Percentiles rank a stretch among this genome's conserved stretches.
Conservation (phyloP, 2,113 vertebrate species). For the Ictalurus punctatus region DNA sequence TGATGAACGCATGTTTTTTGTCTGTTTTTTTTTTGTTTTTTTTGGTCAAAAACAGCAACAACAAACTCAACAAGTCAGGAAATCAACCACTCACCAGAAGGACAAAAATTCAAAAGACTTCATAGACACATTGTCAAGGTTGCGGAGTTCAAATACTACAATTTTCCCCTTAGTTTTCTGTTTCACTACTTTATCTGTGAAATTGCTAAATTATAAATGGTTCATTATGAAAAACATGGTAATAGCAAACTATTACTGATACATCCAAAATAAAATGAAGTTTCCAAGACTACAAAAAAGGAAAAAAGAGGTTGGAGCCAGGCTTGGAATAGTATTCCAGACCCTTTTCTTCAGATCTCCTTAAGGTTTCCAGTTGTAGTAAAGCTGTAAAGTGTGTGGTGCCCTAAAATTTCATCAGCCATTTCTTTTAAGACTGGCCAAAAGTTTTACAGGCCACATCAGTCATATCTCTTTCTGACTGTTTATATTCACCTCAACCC, state of each 20-base stretch:
- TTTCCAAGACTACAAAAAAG: conserved; percentile 20
- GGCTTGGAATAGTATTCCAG: conserved; percentile 39
- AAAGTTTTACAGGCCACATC: conserved; percentile 58
- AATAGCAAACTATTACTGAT: conserved; percentile 14
- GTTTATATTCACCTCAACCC: conserved; percentile 41
- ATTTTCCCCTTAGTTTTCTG: not conserved
- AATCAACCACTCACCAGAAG: not conserved
- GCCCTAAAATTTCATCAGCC: conserved; percentile 36
- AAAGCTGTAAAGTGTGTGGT: conserved; percentile 41
- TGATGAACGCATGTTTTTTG: not conserved
- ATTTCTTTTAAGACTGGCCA: conserved; percentile 58
- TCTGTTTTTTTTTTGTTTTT: not conserved
- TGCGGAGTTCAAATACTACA: not conserved
- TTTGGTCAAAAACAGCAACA: not conserved
- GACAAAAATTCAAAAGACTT: not conserved
- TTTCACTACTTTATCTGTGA: not conserved
- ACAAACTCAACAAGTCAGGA: conserved; percentile 10
- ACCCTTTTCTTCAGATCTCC: conserved; percentile 47
- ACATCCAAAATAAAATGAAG: conserved; percentile 20
- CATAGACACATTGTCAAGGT: not conserved
- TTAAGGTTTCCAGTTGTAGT: conserved; percentile 47
- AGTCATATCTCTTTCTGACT: conserved; percentile 51
- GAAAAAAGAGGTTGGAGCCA: conserved; percentile 30
- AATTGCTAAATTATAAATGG: not conserved
- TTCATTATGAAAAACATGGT: conserved; percentile 1